Evolutionary conservation across 2,797 vertebrate species (phyloP).

Genomic region (Zalophus californianus): DNA sequence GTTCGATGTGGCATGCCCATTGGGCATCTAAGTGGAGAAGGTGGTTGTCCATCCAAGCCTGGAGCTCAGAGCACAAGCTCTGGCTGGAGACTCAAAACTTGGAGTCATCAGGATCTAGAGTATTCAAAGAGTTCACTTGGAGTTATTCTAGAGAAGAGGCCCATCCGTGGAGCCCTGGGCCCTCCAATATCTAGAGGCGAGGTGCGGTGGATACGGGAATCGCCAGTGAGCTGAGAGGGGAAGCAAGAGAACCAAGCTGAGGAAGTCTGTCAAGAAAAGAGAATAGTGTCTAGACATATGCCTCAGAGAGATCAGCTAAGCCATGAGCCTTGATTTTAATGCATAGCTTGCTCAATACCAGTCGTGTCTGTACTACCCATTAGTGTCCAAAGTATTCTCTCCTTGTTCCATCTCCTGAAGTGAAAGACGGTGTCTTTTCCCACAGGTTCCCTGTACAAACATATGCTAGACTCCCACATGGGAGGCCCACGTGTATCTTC

Average conservation of each 20-base stretch:
- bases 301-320: background rate
- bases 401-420: background rate
- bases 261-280: background rate
- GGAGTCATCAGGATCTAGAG: background rate
- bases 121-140: background rate
- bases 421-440: background rate
- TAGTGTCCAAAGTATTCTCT: rapidly evolving
- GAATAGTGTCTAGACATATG: background rate
- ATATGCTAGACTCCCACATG: background rate
- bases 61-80: background rate
- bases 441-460: background rate
- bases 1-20: background rate
- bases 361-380: background rate
- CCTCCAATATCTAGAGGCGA: background rate
- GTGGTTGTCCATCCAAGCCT: background rate
- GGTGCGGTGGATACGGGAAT: background rate
- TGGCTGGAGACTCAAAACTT: background rate
- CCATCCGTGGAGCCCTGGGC: background rate
- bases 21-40: background rate
- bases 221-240: background rate
- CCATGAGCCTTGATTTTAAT: background rate
- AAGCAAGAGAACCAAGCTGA: background rate
- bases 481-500: background rate
- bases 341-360: background rate
- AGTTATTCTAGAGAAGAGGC: background rate